Evolutionary conservation across 2,797 vertebrate species (phyloP).

Genomic region (Clarias platycephalus): DNA sequence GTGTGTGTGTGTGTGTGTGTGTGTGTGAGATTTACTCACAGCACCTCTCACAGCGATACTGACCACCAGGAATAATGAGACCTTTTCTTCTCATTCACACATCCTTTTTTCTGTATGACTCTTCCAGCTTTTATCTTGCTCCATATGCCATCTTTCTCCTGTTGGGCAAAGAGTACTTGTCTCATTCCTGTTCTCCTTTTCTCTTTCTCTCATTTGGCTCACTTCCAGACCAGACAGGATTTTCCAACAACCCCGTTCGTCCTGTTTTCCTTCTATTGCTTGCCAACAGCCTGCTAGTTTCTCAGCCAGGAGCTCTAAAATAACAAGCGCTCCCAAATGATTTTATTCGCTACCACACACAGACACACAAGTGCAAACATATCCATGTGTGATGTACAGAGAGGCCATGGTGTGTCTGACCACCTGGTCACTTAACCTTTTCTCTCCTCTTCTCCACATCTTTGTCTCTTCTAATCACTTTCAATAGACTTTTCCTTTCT

Average conservation of each 20-base stretch:
- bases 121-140: conserved; percentile 48
- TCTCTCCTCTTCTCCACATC: conserved; percentile 26
- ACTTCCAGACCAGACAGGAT: conserved; percentile 49
- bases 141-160: conserved; percentile 56
- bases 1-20: background rate
- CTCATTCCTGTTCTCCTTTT: conserved; percentile 11
- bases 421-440: conserved; percentile 31
- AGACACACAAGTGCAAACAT: conserved; percentile 4
- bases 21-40: conserved; percentile 11
- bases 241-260: conserved; percentile 47
- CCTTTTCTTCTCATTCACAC: conserved; percentile 25
- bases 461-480: conserved; percentile 29
- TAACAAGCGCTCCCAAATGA: conserved; percentile 54
- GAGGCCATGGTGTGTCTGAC: conserved; percentile 13
- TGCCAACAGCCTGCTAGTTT: conserved; percentile 46
- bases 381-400: conserved; percentile 13
- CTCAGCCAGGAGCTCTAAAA: conserved; percentile 57
- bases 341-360: conserved; percentile 14
- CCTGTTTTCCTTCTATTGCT: conserved; percentile 44
- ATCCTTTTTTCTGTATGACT: conserved; percentile 17
- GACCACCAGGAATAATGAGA: conserved; percentile 30
- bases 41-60: conserved; percentile 7
- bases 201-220: conserved; percentile 29
- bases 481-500: background rate
- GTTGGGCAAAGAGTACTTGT: conserved; percentile 34